phyloP scores from a whole-genome alignment of 2,113 vertebrate genomes.

The Delphinus delphis region DNA sequence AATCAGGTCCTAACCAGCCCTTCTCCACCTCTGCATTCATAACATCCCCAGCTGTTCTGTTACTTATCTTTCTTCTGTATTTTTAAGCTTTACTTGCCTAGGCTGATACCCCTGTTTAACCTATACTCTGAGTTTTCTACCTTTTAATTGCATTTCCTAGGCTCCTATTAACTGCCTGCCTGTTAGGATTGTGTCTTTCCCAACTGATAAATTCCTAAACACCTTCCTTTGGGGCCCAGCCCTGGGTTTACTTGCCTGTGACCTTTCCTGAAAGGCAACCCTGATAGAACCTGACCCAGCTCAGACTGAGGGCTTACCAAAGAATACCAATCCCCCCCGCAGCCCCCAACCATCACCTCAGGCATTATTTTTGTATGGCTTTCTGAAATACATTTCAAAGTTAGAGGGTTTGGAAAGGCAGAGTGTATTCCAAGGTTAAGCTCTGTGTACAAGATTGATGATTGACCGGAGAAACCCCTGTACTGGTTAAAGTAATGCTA shows the following conservation, averaged over 20 bases:
- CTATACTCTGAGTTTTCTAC: background rate
- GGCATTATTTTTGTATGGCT: slow-evolving; percentile 27
- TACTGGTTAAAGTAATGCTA: slow-evolving; percentile 1
- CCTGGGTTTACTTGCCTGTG: background rate
- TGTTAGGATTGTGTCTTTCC: background rate
- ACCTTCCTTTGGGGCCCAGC: background rate
- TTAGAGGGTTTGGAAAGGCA: slow-evolving; percentile 22
- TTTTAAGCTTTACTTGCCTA: background rate
- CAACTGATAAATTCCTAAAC: background rate
- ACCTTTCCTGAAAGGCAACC: slow-evolving; percentile 1
- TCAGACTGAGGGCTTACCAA: background rate
- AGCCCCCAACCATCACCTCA: background rate
- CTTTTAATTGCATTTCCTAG: slow-evolving; percentile 19
- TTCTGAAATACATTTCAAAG: slow-evolving; percentile 48
- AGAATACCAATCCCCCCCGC: background rate
- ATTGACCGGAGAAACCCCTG: background rate
- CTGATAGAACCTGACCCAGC: background rate
- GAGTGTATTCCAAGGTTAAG: slow-evolving; percentile 1
- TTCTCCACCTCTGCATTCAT: background rate
- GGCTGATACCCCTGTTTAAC: background rate
- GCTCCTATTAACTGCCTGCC: background rate
- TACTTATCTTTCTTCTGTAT: background rate
- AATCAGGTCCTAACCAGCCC: background rate
- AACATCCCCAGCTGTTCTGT: background rate
- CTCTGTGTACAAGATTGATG: background rate